Evolutionary conservation across 2,888 invertebrate species (phyloP).

Genomic region (Hypercompe scribonia): DNA sequence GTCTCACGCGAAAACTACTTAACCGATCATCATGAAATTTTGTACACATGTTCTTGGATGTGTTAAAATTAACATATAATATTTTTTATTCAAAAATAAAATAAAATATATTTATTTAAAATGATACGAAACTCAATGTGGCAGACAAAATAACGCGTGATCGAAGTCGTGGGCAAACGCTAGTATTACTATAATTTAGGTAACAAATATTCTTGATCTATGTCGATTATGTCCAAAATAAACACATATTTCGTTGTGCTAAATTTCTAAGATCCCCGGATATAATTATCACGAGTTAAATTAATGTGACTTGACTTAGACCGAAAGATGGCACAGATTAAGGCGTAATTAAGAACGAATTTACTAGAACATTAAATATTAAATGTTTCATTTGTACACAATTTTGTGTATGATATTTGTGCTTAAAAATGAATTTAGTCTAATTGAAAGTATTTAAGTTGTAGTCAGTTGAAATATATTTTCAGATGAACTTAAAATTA

Average conservation of each 20-base stretch:
- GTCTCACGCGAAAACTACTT: too few species aligned
- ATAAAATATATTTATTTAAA: too few species aligned
- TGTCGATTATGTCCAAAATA: background rate
- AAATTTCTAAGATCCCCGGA: conserved; percentile 11
- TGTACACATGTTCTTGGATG: too few species aligned
- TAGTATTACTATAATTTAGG: background rate
- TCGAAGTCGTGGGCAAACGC: too few species aligned
- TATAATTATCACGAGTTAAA: conserved; percentile 32
- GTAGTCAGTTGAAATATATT: background rate
- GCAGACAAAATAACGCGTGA: too few species aligned
- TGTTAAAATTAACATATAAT: too few species aligned
- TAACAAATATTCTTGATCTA: background rate
- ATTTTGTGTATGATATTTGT: conserved; percentile 21
- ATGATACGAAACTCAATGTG: too few species aligned
- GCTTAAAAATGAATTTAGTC: background rate
- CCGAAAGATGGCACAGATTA: conserved; percentile 29
- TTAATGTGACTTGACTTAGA: conserved; percentile 36
- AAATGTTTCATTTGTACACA: conserved; percentile 28
- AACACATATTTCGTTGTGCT: background rate
- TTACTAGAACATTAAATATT: conserved; percentile 23
- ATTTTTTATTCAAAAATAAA: too few species aligned
- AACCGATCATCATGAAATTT: too few species aligned
- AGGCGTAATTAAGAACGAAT: conserved; percentile 45
- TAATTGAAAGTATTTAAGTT: background rate
- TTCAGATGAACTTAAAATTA: background rate